phyloP scores from a whole-genome alignment of 92 coral and sea anemone genomes.

The Palythoa caribaeorum region DNA sequence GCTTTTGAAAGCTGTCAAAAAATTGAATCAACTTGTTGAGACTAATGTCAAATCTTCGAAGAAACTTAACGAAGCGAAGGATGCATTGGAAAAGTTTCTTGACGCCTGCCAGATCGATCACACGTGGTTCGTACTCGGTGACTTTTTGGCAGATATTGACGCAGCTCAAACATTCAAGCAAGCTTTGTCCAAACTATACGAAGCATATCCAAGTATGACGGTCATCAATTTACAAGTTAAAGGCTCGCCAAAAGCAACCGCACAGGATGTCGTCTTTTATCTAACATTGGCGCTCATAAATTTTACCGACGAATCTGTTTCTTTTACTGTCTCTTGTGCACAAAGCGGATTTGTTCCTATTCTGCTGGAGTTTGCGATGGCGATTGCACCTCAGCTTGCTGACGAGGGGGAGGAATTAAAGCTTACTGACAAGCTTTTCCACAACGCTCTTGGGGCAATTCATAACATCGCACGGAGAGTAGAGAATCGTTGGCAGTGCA shows the following conservation, averaged over 20 bases:
- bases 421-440: conserved; percentile 19
- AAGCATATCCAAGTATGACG: neutral
- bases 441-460: conserved; percentile 28
- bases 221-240: conserved; percentile 12
- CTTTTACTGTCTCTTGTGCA: conserved; percentile 37
- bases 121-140: conserved; percentile 24
- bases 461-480: conserved; percentile 44
- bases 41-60: neutral
- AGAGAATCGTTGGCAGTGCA: conserved; percentile 24
- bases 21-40: conserved; percentile 1
- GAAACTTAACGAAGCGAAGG: conserved; percentile 22
- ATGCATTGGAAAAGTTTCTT: conserved; percentile 20
- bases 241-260: conserved; percentile 11
- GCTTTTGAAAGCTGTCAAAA: conserved; percentile 14
- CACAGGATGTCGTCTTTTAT: conserved; percentile 13
- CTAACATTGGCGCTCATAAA: neutral
- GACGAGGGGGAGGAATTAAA: conserved; percentile 28
- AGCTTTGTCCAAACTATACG: conserved; percentile 1
- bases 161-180: neutral
- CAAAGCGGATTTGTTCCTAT: conserved; percentile 16
- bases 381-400: conserved; percentile 14
- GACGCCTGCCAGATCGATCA: conserved; percentile 8
- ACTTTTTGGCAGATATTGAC: conserved; percentile 4
- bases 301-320: conserved; percentile 11
- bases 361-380: conserved; percentile 29